These are phyloP conservation scores for Cisticola juncidis DNA, from an alignment of 2,113 vertebrate genomes.

Conservation along the genomic window DNA sequence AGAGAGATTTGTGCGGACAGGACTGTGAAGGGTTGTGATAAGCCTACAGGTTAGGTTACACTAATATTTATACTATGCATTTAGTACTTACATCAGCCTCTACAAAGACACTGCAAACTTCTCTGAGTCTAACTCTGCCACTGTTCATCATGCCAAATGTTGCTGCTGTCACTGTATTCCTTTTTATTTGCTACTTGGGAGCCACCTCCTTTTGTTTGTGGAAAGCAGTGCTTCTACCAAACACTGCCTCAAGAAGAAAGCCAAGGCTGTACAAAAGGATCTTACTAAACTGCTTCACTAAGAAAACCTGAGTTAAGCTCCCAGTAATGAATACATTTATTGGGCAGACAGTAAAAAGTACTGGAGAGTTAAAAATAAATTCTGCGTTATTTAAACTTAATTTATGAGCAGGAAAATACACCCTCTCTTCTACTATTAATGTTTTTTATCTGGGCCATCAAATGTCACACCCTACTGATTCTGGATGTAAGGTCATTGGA, in stretches of 20 bases:
- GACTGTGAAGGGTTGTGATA: neutral
- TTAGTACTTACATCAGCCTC: neutral
- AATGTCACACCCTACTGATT: constrained; percentile 80
- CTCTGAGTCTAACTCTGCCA: neutral
- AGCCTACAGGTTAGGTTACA: neutral
- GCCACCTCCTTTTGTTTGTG: neutral
- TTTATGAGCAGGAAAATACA: constrained; percentile 83
- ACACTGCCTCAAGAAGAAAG: neutral
- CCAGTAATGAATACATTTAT: constrained; percentile 73
- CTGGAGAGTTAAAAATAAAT: constrained; percentile 83
- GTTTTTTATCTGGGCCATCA: constrained; percentile 81
- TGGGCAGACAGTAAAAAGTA: constrained; percentile 81
- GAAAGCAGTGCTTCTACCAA: neutral
- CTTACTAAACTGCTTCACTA: constrained; percentile 12
- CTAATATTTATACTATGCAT: neutral
- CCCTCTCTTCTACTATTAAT: constrained; percentile 75
- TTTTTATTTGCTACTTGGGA: neutral
- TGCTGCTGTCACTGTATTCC: neutral
- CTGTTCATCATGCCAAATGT: neutral
- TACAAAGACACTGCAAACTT: neutral
- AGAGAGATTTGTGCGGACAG: neutral
- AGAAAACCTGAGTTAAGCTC: constrained; percentile 54
- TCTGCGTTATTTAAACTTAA: constrained; percentile 82
- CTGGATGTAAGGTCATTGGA: constrained; percentile 83
- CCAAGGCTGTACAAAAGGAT: neutral